Conservation (phyloP, 2,797 vertebrate genomes). For the Amblyraja radiata region DNA sequence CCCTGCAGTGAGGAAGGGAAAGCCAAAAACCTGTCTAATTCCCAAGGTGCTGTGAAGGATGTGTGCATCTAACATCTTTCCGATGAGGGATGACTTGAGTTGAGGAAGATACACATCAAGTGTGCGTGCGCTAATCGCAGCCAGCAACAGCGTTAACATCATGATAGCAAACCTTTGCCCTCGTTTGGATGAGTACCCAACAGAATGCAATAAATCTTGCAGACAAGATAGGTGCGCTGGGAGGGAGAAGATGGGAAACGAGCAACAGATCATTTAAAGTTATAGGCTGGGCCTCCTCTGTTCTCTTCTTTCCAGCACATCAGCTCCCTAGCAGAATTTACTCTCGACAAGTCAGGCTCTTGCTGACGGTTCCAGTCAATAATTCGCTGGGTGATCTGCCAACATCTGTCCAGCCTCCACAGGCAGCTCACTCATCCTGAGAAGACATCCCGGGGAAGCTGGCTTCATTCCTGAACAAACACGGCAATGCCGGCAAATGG, state of each 20-base stretch:
- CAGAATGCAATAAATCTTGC: neutral
- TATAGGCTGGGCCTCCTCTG: neutral
- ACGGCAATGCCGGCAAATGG: neutral
- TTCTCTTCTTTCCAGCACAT: slow-evolving; percentile 15
- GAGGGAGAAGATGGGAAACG: neutral
- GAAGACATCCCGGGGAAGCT: neutral
- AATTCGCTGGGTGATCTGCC: neutral
- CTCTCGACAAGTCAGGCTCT: neutral
- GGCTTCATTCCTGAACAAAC: neutral
- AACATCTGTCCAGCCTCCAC: neutral
- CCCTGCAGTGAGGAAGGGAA: neutral
- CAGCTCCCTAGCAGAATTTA: neutral
- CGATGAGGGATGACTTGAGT: neutral
- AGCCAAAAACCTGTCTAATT: neutral
- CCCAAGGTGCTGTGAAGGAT: neutral
- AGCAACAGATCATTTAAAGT: neutral
- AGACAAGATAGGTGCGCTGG: too few species aligned
- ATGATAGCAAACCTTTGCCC: neutral
- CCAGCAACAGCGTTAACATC: neutral
- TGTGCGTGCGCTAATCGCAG: too few species aligned
- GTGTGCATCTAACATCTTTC: neutral
- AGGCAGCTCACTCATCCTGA: neutral
- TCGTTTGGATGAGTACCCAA: neutral
- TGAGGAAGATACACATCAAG: neutral
- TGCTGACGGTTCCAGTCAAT: neutral